These are phyloP conservation scores for Boulengeromyrus knoepffleri DNA, from an alignment of 2,113 vertebrate species.

Conservation along the genomic window DNA sequence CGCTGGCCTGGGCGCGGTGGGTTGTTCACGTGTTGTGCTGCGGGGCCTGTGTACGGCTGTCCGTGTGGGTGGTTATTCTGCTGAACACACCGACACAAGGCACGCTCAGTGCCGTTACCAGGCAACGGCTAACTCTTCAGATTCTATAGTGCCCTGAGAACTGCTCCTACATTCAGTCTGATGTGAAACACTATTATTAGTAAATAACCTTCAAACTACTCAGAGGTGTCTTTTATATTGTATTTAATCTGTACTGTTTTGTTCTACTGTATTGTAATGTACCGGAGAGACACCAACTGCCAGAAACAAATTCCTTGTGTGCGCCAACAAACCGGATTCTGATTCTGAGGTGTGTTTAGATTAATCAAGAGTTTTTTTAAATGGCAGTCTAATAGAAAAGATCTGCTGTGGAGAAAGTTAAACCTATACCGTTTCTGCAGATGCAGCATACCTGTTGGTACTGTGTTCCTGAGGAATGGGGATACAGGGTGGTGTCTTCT, in stretches of 20 bases:
- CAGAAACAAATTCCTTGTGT: too few species aligned
- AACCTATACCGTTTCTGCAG: not conserved
- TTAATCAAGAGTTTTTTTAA: not conserved
- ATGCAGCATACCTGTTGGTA: slow-evolving; percentile 82
- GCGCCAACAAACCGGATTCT: too few species aligned
- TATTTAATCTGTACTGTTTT: too few species aligned
- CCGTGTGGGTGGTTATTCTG: slow-evolving; percentile 97
- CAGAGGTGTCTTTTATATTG: not conserved
- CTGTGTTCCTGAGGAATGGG: slow-evolving; percentile 91
- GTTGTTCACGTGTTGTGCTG: slow-evolving; percentile 99
- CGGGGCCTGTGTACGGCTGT: slow-evolving; percentile 96
- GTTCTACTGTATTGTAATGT: too few species aligned
- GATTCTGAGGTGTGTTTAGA: not conserved
- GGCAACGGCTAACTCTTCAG: not conserved
- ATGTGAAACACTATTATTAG: not conserved
- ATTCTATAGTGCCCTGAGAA: not conserved
- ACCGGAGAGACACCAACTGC: too few species aligned
- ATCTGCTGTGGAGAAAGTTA: not conserved
- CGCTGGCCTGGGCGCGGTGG: slow-evolving; percentile 87
- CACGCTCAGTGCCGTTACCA: not conserved
- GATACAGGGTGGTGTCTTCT: slow-evolving; percentile 94
- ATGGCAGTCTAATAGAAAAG: not conserved
- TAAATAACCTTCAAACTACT: not conserved
- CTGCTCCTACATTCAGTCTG: not conserved
- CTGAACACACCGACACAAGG: slow-evolving; percentile 7